Conservation (phyloP, 2,888 invertebrate genomes). For the Diarsia mendica region DNA sequence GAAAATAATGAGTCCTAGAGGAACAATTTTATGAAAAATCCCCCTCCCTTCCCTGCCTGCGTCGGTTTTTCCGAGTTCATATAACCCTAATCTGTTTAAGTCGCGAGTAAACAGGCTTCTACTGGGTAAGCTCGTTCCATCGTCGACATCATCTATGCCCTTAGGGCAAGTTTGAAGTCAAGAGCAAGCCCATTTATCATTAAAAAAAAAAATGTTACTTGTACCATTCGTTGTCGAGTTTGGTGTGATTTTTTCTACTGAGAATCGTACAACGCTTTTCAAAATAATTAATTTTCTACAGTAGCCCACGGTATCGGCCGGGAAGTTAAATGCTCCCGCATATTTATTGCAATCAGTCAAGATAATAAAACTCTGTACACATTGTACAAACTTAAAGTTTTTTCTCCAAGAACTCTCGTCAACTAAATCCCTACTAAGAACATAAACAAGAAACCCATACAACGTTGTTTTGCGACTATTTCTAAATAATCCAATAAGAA, state of each 20-base stretch:
- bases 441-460: conserved; percentile 61
- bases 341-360: not conserved
- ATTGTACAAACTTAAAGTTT: not conserved
- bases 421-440: conserved; percentile 15
- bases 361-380: not conserved
- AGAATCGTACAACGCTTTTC: not conserved
- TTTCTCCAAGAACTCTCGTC: conserved; percentile 18
- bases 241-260: not conserved
- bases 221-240: not conserved
- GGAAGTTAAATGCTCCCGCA: not conserved
- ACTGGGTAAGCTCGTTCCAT: no score
- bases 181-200: no score
- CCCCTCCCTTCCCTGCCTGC: no score
- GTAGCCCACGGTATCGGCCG: not conserved
- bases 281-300: not conserved
- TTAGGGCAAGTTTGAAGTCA: no score
- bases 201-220: no score
- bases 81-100: no score
- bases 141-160: no score
- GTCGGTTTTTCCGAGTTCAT: no score
- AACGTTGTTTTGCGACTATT: conserved; percentile 51
- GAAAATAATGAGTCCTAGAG: not conserved
- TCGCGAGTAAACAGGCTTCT: no score
- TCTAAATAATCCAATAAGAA: conserved; percentile 64
- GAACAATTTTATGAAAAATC: not conserved